Evolutionary conservation across 2,797 vertebrate genomes (phyloP).

Genomic region (Masticophis lateralis): DNA sequence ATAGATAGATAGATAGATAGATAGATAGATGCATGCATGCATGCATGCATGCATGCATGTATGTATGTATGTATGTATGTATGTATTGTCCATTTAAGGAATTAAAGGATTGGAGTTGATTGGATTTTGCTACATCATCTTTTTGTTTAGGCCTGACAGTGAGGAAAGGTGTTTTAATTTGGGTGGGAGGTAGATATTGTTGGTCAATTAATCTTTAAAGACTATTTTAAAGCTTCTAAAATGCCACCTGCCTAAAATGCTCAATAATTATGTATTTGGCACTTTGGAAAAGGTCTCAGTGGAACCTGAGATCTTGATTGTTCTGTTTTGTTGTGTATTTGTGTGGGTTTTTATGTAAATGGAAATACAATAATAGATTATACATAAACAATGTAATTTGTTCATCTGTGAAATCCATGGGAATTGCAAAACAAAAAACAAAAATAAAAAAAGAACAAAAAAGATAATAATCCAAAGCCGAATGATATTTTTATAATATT

Average conservation of each 20-base stretch:
- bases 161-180: background rate
- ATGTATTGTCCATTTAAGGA: background rate
- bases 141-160: background rate
- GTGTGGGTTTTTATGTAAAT: background rate
- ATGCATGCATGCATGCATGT: too few species aligned
- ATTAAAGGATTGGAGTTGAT: background rate
- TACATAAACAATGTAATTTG: background rate
- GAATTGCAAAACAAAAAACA: background rate
- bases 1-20: too few species aligned
- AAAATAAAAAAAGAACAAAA: background rate
- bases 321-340: background rate
- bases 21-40: too few species aligned
- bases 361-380: background rate
- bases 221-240: background rate
- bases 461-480: background rate
- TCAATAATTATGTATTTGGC: background rate
- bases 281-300: background rate
- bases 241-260: background rate
- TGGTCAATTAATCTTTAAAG: background rate
- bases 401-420: background rate
- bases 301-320: background rate
- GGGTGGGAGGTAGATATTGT: background rate
- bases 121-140: background rate
- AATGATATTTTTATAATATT: background rate
- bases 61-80: too few species aligned